A percentile compares a stretch with the other conserved stretches of the same genome.
phyloP scores from a whole-genome alignment of 1,140 invertebrate genomes.

The Calliopsis andreniformis region DNA sequence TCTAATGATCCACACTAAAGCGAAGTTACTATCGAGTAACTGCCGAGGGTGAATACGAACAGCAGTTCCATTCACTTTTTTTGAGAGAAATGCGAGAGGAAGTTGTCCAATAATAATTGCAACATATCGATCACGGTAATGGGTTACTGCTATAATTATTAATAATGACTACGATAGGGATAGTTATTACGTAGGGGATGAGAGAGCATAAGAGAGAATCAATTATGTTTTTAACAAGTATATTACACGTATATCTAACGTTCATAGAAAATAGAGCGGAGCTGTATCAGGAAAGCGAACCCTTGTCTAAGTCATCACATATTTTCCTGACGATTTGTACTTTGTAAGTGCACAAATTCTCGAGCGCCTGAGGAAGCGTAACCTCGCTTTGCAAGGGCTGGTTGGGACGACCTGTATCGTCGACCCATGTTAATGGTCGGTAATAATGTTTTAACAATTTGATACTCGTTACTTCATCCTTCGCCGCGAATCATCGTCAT shows the following conservation, averaged over 20 bases:
- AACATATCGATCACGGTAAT: conserved; percentile 65
- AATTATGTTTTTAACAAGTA: conserved; percentile 40
- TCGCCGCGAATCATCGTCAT: conserved; percentile 12
- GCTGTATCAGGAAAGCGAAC: conserved; percentile 5
- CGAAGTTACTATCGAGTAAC: too few relatives aligned
- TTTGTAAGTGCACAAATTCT: conserved; percentile 39
- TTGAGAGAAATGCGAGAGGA: too few relatives aligned
- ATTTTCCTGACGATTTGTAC: conserved; percentile 27
- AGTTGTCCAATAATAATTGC: conserved; percentile 35
- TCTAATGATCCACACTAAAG: background rate
- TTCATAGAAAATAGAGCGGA: conserved; percentile 30
- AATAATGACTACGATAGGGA: conserved; percentile 29
- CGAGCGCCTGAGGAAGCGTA: conserved; percentile 39
- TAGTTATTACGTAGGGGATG: conserved; percentile 29
- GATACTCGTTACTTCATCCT: conserved; percentile 49
- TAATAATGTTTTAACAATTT: conserved; percentile 43
- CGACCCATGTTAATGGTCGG: background rate
- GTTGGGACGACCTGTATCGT: background rate
- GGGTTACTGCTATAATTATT: conserved; percentile 45
- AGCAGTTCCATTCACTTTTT: too few relatives aligned
- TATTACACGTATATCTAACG: conserved; percentile 26
- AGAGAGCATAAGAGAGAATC: conserved; percentile 13
- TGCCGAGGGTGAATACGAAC: too few relatives aligned
- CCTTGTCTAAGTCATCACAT: conserved; percentile 11
- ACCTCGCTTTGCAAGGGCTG: background rate